Evolutionary conservation across 2,113 vertebrate genomes (phyloP).

Genomic region (Marcusenius ussheri): DNA sequence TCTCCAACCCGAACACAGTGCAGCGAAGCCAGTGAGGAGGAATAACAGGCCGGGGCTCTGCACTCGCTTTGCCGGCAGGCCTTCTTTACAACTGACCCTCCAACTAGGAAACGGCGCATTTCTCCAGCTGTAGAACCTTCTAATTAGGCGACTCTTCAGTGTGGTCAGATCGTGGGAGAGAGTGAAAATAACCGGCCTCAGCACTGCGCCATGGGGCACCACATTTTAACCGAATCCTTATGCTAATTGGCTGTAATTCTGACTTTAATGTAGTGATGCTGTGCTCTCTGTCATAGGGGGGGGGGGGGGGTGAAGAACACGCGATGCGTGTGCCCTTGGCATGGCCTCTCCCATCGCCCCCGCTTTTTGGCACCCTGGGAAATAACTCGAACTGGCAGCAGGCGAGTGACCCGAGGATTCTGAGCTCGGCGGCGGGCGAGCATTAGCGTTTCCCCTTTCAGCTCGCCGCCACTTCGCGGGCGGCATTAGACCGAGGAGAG

Average conservation of each 20-base stretch:
- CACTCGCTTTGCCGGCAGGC: neutral
- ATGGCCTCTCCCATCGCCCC: neutral
- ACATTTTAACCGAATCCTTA: neutral
- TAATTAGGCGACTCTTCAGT: neutral
- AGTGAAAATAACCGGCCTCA: neutral
- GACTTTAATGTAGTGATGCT: neutral
- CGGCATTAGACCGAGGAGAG: conserved; percentile 48
- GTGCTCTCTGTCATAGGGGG: neutral
- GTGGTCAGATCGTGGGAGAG: neutral
- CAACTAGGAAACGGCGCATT: neutral
- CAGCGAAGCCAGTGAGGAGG: neutral
- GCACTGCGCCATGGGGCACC: neutral
- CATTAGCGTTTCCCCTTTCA: conserved; percentile 44
- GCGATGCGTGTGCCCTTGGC: neutral
- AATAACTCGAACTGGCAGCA: neutral
- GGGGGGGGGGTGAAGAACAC: neutral
- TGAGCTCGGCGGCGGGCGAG: conserved; percentile 7
- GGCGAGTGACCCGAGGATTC: conserved; percentile 48
- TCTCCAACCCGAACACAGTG: neutral
- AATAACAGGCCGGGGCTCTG: neutral
- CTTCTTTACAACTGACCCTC: neutral
- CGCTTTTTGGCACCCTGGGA: neutral
- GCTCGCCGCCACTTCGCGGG: conserved; percentile 52
- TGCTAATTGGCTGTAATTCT: neutral
- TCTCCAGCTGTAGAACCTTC: neutral